These are phyloP conservation scores for Baccha elongata DNA, from an alignment of 2,888 invertebrate species.

Conservation along the genomic window DNA sequence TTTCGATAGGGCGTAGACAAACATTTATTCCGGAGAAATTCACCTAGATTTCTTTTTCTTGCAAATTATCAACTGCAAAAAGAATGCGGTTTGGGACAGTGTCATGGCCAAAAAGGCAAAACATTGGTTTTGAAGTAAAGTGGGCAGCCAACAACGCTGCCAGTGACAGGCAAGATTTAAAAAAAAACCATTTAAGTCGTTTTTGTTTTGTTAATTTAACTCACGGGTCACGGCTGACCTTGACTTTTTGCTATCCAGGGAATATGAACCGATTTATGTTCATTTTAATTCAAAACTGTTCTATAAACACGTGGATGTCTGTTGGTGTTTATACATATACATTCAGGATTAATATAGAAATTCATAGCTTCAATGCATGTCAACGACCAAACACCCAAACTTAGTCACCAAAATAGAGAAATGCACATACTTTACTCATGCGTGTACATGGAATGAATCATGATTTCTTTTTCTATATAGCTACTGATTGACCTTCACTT, in stretches of 20 bases:
- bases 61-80: slow-evolving; percentile 23
- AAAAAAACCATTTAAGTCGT: slow-evolving; percentile 42
- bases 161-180: slow-evolving; percentile 45
- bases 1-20: no score
- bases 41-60: slow-evolving; percentile 21
- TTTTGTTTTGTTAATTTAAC: slow-evolving; percentile 8
- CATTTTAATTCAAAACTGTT: slow-evolving; percentile 7
- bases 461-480: no score
- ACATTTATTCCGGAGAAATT: no score
- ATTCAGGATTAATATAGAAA: no score
- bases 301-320: not conserved
- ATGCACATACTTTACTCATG: not conserved
- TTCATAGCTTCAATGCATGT: slow-evolving; percentile 1
- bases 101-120: slow-evolving; percentile 58
- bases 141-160: slow-evolving; percentile 14
- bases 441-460: slow-evolving; percentile 17
- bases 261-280: slow-evolving; percentile 13
- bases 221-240: slow-evolving; percentile 45
- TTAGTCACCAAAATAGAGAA: no score
- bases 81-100: slow-evolving; percentile 59
- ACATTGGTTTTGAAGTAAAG: slow-evolving; percentile 42
- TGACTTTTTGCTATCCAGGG: slow-evolving; percentile 58
- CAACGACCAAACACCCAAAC: slow-evolving; percentile 27
- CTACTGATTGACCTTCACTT: slow-evolving; percentile 27
- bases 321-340: no score